Conservation (phyloP, 2,888 invertebrate species). For the Athrips mouffetella region DNA sequence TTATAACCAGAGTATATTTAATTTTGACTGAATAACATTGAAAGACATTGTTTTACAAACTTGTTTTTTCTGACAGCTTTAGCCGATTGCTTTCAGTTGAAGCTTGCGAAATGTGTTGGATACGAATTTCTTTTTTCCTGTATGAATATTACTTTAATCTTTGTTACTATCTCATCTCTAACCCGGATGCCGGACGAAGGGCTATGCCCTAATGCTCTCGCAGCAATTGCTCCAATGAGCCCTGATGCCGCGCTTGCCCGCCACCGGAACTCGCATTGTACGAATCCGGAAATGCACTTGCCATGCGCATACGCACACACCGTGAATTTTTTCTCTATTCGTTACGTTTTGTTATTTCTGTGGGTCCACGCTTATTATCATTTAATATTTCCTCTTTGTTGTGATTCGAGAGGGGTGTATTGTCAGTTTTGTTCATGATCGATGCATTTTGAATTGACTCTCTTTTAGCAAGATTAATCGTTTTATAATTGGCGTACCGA, state of each 20-base stretch:
- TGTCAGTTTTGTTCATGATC: background rate
- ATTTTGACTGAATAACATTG: no score
- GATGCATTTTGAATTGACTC: background rate
- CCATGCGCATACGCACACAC: constrained; percentile 33
- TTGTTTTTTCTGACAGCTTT: no score
- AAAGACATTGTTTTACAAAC: no score
- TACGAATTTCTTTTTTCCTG: no score
- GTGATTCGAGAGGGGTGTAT: background rate
- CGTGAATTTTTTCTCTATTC: constrained; percentile 28
- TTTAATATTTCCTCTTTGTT: constrained; percentile 26
- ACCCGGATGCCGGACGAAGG: constrained; percentile 53
- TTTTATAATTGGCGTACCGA: background rate
- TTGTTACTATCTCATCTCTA: background rate
- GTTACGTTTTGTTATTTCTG: constrained; percentile 5
- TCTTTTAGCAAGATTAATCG: background rate
- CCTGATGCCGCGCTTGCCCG: no score
- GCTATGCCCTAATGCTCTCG: constrained; percentile 47
- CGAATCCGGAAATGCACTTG: constrained; percentile 60
- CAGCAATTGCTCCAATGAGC: constrained; percentile 57
- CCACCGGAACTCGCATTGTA: constrained; percentile 50
- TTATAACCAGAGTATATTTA: no score
- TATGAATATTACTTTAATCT: background rate
- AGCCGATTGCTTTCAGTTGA: no score
- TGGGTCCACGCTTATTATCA: constrained; percentile 15
- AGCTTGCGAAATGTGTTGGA: no score